Evolutionary conservation across 2,888 invertebrate genomes (phyloP), one percentile per base, ranked within the genome.

Genomic region (Cerastoderma edule): DNA sequence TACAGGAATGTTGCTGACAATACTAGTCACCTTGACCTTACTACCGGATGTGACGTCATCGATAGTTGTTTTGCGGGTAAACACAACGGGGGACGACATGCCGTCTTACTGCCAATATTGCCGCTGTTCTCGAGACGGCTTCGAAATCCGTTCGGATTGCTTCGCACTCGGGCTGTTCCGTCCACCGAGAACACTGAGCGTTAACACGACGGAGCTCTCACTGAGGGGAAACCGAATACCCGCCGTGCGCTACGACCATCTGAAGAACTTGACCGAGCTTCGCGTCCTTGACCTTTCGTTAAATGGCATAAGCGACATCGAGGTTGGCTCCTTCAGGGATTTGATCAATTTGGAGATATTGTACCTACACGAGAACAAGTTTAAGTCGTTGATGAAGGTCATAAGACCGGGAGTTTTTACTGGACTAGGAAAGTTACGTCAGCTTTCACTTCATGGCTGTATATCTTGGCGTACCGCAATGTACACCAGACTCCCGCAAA

Each of bases 391-490:
- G 5, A 57, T 69, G 24, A 66, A 46, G 3, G 67, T 69, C 0
- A 35, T 79, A 2, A n/a, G 33, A 32, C 54, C 67, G 8, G 79
- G 79, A 0, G 67, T 75, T 2, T 79, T 79, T 72, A 22, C 19
- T 2, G 72, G 69, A 2, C 54, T 79, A n/a, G 2, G 8, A 4
- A 69, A 68, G 32, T 24, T 79, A 0, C 65, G 44, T 27, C 32
- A 35, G n/a, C 67, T 79, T 8, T 50, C 57, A 10, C 39, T 79
- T 28, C 72, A 75, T 16, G 30, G 57, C 1, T 71, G 56, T 32
- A 56, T 79, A 1, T 19, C 44, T 19, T 35, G 33, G 19, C 32
- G 28, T 5, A 32, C 35, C 3, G n/a, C 22, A 6, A 2, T 16
- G 3, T 22, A 22, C 4, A 39, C 32, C 5, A 35, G 30, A 6